Conservation (phyloP, 23 tunicate species). For the Styela plicata region DNA sequence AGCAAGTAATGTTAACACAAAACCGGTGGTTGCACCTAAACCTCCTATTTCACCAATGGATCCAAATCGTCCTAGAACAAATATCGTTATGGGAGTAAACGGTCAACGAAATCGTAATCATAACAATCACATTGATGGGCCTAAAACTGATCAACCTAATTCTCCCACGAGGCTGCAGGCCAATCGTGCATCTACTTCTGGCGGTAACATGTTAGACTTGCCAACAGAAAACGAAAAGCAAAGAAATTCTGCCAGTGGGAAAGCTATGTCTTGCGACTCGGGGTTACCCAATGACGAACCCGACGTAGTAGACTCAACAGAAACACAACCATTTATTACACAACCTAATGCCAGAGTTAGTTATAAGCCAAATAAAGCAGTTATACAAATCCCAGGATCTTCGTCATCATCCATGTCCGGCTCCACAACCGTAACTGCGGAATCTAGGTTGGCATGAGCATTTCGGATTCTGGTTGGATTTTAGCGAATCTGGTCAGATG, state of each 20-base stretch:
- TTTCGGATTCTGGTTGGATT: no score
- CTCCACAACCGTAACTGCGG: conserved; percentile 17
- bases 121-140: conserved; percentile 12
- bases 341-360: not conserved
- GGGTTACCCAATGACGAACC: conserved; percentile 69
- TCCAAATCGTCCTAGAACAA: conserved; percentile 4
- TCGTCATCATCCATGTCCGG: conserved; percentile 22
- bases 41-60: conserved; percentile 14
- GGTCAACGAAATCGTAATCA: conserved; percentile 1
- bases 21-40: conserved; percentile 28
- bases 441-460: conserved; percentile 6
- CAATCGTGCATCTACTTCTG: not conserved
- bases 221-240: conserved; percentile 10
- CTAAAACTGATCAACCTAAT: not conserved
- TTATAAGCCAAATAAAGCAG: not conserved
- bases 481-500: no score
- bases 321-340: conserved; percentile 24
- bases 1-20: conserved; percentile 3
- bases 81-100: conserved; percentile 14
- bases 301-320: not conserved
- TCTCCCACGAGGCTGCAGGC: not conserved
- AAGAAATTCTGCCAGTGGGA: conserved; percentile 41
- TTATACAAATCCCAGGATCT: conserved; percentile 12
- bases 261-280: conserved; percentile 79
- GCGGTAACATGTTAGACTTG: not conserved